These are phyloP conservation scores for Drosophila sechellia DNA, from an alignment of 1,140 invertebrate species.

Conservation along the genomic window DNA sequence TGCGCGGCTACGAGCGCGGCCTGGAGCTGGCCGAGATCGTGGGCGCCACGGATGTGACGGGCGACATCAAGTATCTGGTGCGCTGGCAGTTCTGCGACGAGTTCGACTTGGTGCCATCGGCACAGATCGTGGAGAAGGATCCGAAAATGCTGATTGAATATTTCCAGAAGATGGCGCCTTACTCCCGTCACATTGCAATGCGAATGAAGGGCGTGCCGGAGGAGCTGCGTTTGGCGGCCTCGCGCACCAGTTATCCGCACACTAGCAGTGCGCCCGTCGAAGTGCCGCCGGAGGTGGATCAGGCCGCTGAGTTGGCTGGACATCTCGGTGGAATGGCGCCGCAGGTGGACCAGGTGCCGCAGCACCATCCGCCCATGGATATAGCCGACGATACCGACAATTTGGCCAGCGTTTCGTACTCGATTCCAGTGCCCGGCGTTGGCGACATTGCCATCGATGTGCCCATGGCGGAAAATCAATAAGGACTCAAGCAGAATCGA, in stretches of 20 bases:
- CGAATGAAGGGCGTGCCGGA: constrained; percentile 72
- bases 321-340: constrained; percentile 11
- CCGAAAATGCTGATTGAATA: constrained; percentile 77
- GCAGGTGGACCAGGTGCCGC: constrained; percentile 19
- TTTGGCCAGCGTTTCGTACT: constrained; percentile 67
- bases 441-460: constrained; percentile 79
- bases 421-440: constrained; percentile 77
- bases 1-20: constrained; percentile 91
- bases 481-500: not conserved
- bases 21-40: constrained; percentile 97
- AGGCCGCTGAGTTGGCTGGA: not conserved
- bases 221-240: constrained; percentile 51
- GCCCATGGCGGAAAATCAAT: constrained; percentile 67
- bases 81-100: constrained; percentile 79
- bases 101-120: constrained; percentile 71
- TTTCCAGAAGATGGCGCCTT: constrained; percentile 78
- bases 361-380: constrained; percentile 44
- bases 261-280: constrained; percentile 20
- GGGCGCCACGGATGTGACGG: constrained; percentile 87
- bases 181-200: constrained; percentile 53
- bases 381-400: constrained; percentile 39
- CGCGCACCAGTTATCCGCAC: constrained; percentile 47
- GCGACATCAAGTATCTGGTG: constrained; percentile 75
- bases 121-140: constrained; percentile 65
- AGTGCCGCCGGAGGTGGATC: constrained; percentile 19